Base-by-base conservation (phyloP, 2,888 invertebrate species). In the Drosophila koepferae region DNA sequence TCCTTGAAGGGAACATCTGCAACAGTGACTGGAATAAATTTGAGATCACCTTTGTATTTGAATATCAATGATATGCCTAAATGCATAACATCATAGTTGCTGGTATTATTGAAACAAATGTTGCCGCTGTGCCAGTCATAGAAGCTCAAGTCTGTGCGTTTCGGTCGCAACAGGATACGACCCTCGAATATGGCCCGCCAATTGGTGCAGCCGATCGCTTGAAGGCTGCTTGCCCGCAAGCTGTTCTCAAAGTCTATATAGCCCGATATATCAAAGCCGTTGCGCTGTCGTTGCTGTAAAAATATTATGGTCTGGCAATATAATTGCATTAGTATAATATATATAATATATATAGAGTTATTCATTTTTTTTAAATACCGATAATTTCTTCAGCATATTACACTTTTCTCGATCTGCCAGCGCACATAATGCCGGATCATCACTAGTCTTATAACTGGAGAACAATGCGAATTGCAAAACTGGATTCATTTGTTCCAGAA, bases 311-410 rank as follows among this genome's bases (percentile, higher is more conserved):
- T 82, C 82, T 82, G 9, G 1, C 6, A 36, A 20, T 12, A n/a
- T n/a, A 16, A 10, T 12, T 23, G 2, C 12, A 20, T 44, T 20
- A 2, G 23, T 14, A 46, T 1, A 1, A 3, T 6, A 46, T 7
- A 2, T 9, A 0, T 43, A n/a, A 9, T 9, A 2, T 6, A 8
- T 20, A 20, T 20, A 20, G 20, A 20, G 1, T 12, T 18, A 16
- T 18, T 38, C 7, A 4, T 36, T 12, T 2, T 12, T 14, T 4
- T 12, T 23, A 5, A 3, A 40, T 7, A 7, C 95, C 91, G 96
- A 96, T 82, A 97, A 91, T 79, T 96, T 95, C 31, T 96, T 96
- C 74, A 95, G 94, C 86, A 96, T 94, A 90, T 97, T 98, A 0
- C 95, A 94, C 60, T 95, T 94, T 91, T 98, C 85, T 6, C 82